Evolutionary conservation across 2,797 vertebrate species (phyloP).

Genomic region (Cynodonichthys magdalenae): DNA sequence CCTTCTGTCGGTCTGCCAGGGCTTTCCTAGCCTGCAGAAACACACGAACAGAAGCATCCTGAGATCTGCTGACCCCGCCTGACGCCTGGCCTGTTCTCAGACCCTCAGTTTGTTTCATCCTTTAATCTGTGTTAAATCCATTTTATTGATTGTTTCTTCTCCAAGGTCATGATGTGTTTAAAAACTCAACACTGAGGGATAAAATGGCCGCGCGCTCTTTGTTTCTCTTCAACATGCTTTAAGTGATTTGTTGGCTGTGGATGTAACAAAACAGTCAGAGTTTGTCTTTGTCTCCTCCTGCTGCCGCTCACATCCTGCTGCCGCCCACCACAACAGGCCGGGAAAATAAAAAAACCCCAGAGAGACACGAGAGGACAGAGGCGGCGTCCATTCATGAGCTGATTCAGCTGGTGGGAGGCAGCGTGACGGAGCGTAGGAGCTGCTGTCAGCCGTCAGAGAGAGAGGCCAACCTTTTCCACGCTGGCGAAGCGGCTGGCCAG

Average conservation of each 20-base stretch:
- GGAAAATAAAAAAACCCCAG: neutral
- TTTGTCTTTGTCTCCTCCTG: neutral
- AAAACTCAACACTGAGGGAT: too few species aligned
- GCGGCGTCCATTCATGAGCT: constrained; percentile 41
- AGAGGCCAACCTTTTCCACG: constrained; percentile 89
- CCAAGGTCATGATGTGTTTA: too few species aligned
- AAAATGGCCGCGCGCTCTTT: too few species aligned
- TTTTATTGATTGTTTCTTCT: too few species aligned
- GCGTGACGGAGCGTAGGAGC: constrained; percentile 23
- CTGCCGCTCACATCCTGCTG: constrained; percentile 9
- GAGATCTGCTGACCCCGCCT: too few species aligned
- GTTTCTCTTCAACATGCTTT: too few species aligned
- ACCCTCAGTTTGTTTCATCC: too few species aligned
- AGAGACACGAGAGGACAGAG: neutral
- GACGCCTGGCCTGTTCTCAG: too few species aligned
- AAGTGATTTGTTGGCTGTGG: too few species aligned
- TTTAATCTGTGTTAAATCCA: too few species aligned
- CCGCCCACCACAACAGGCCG: constrained; percentile 11
- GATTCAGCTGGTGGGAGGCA: constrained; percentile 29
- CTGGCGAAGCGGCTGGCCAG: constrained; percentile 90
- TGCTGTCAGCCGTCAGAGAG: neutral
- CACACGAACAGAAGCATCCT: constrained; percentile 19
- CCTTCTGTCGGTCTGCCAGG: constrained; percentile 94
- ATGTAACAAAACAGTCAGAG: too few species aligned
- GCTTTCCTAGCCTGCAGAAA: constrained; percentile 89